Percentiles rank a stretch among this genome's conserved stretches.
Evolutionary conservation across 1,140 invertebrate species (phyloP).

Genomic region (Caenorhabditis briggsae): DNA sequence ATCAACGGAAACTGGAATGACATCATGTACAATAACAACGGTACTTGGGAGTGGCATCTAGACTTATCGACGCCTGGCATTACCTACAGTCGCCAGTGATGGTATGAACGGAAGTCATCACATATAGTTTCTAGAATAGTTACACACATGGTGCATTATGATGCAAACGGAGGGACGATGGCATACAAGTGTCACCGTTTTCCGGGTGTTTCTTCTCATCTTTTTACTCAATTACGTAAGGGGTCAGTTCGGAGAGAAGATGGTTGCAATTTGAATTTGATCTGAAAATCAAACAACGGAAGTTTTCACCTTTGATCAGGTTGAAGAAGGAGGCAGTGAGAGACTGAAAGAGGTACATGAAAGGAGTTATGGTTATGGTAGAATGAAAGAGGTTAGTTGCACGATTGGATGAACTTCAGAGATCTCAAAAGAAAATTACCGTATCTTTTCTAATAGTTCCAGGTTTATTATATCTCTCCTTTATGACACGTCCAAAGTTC

Average conservation of each 20-base stretch:
- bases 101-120: slow-evolving; percentile 12
- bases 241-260: neutral
- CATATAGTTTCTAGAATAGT: slow-evolving; percentile 5
- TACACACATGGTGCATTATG: slow-evolving; percentile 24
- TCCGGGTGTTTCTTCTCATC: slow-evolving; percentile 51
- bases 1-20: slow-evolving; percentile 28
- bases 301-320: slow-evolving; percentile 5
- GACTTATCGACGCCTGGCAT: slow-evolving; percentile 7
- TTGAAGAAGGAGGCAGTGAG: neutral
- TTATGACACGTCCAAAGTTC: too few relatives aligned
- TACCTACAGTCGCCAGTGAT: neutral
- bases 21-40: slow-evolving; percentile 19
- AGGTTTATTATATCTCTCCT: too few relatives aligned
- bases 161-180: slow-evolving; percentile 3
- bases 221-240: slow-evolving; percentile 45
- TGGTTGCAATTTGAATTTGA: neutral
- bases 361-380: too few relatives aligned
- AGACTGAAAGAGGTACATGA: neutral
- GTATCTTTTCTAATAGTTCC: too few relatives aligned
- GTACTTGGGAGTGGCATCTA: slow-evolving; percentile 25
- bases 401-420: too few relatives aligned
- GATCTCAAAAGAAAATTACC: too few relatives aligned
- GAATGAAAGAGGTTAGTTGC: too few relatives aligned
- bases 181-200: neutral
- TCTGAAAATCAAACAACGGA: slow-evolving; percentile 10